Base-by-base conservation (phyloP, 1,140 invertebrate species). In the Neuroterus valhalla region DNA sequence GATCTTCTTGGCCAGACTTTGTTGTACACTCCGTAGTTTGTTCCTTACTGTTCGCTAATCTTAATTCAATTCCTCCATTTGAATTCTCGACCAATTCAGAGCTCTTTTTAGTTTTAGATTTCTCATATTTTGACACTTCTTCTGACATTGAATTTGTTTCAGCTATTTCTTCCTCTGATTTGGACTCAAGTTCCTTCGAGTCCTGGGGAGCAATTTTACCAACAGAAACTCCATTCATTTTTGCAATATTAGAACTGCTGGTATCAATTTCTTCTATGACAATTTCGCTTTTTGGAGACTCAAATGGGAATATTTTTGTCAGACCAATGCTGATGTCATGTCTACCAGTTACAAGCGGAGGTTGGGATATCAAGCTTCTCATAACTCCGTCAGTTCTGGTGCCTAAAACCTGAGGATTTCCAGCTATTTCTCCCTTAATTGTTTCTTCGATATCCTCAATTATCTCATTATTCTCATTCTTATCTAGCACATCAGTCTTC, bases 401-500 rank as follows among this genome's bases (percentile, higher is more conserved):
- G 11, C 85, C 76, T 17, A 84, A 50, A 1, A 75, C 80, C 68
- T 86, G 81, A 4, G 89, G 87, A 76, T 86, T 90, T 6, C 76
- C 78, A 4, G 87, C 88, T 38, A 89, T 89, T 68, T 90, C 89
- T 78, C 88, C 86, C 66, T 90, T 90, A n/a, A 91, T 90, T 17
- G 90, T 68, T 70, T 89, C 89, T 69, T 91, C 89, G 26, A 91
- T 89, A 72, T 90, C 89, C 2, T 86, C 89, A 68, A 91, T 91
- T 17, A 90, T 90, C 72, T 90, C 89, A 73, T 91, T 90, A 62
- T 90, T 90, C 71, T 90, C 89, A 74, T 90, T 89, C 67, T 90
- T 89, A 72, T 90, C 86, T 71, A 90, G 88, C 17, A 85, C 87
- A 42, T 89, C 85, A 2, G 83, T 72, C 45, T 88, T 87, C 46